Base-by-base conservation (phyloP, 2,797 vertebrate genomes). In the Macropodus opercularis region DNA sequence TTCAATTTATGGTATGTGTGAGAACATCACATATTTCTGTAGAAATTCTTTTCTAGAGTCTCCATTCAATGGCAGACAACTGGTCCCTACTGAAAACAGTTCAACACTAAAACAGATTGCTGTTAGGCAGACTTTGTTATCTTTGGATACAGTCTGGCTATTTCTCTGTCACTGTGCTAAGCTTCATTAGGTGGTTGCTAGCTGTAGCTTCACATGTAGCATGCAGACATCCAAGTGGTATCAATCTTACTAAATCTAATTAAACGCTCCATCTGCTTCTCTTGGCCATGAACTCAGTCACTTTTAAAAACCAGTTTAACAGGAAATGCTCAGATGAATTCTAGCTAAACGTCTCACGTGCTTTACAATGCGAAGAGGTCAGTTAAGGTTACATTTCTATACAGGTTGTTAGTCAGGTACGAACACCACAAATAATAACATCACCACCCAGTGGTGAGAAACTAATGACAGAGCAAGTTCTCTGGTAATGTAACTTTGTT, bases 401-500 rank as follows among this genome's bases (percentile, higher is more conserved):
- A 23, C 15, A 7, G 3, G 42, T 40, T 38, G 23, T 1, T 8
- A 40, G 5, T 10, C 21, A 68, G 17, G 3, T 23, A 56, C 32
- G 2, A 55, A 72, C 31, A 35, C n/a, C 32, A 35, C 3, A 40
- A 7, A 8, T 39, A 17, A 21, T 50, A 51, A 42, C 43, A 41
- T 19, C 64, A 63, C 50, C 15, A 29, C 8, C 11, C 22, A 35
- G 40, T 8, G 1, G 10, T 40, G 43, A 56, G 11, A 42, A 22
- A 43, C 18, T 36, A 58, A 59, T 21, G 29, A 62, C 9, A 6
- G 17, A 29, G 19, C 3, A 17, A 56, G 6, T 43, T 29, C 29
- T 72, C 52, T 52, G 56, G 64, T 36, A 48, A 27, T n/a, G 31
- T 31, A 21, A 51, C 39, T 46, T 32, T 35, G 13, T 13, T 17